Evolutionary conservation across 2,113 vertebrate species (phyloP), one percentile per base, ranked within the genome.

Genomic region (Pogonocichla stellata): DNA sequence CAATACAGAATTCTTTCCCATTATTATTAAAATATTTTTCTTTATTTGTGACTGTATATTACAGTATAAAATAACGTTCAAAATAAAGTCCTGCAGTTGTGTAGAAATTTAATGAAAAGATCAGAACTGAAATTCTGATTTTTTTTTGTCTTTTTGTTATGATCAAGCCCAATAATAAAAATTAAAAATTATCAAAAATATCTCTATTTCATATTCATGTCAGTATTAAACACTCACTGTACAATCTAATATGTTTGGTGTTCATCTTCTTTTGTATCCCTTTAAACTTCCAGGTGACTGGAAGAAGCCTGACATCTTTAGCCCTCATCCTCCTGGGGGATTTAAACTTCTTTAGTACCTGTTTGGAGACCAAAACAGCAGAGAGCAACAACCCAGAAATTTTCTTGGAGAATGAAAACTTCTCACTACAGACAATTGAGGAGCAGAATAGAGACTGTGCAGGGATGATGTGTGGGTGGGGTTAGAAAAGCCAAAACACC

Each of bases 341-440:
- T 26, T 67, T 74, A n/a, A 50, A 7, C 38, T 22, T 12, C 9
- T 12, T 5, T 6, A n/a, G 5, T 48, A 14, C 33, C 18, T 50
- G 24, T 75, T 66, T 5, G 2, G 26, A 33, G 31, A 34, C 28
- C 4, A 84, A 34, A 67, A 60, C 3, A 78, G 16, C 6, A 60
- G 33, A 72, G 19, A 45, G 51, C 9, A 67, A 51, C 1, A 40
- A 64, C 13, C 5, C 14, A 90, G 23, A 31, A 51, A 43, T 9
- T 64, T 67, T 75, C 11, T 16, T 45, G 25, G 5, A 31, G 38
- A 45, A 19, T 65, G 20, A 54, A 86, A 86, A 82, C 8, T 45
- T 56, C 38, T 36, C 53, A 28, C 16, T 38, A 25, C 1, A 45
- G 10, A 14, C 2, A 1, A 50, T 19, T 0, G 0, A 75, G 51